Conservation (phyloP, 2,888 invertebrate species). For the Callosobruchus maculatus region DNA sequence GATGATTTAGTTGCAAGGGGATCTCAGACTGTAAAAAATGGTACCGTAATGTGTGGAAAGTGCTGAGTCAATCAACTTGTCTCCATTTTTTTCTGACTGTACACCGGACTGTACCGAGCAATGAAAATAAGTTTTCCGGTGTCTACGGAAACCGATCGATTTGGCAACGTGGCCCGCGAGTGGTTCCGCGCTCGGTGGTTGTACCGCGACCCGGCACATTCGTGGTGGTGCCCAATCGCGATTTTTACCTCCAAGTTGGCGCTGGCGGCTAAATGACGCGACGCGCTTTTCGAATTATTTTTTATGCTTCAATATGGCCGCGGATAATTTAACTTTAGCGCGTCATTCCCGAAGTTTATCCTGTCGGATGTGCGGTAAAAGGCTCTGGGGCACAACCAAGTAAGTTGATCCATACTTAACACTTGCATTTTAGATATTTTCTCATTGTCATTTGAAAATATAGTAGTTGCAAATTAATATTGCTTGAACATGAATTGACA, state of each 20-base stretch:
- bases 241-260: background rate
- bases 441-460: background rate
- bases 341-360: background rate
- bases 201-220: background rate
- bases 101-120: no score
- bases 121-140: background rate
- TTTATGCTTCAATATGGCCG: background rate
- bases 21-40: no score
- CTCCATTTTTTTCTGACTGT: no score
- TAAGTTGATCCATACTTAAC: no score
- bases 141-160: background rate
- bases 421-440: background rate
- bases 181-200: background rate
- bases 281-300: background rate
- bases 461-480: background rate
- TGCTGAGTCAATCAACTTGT: no score
- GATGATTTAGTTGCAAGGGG: no score
- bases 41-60: no score
- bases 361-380: background rate
- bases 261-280: background rate
- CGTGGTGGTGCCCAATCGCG: background rate
- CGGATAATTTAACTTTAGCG: background rate
- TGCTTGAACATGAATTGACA: no score
- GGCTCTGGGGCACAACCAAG: background rate
- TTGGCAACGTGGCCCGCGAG: background rate